These are phyloP conservation scores for Pristionchus mayeri DNA, from an alignment of 2,888 invertebrate species.

Conservation along the genomic window DNA sequence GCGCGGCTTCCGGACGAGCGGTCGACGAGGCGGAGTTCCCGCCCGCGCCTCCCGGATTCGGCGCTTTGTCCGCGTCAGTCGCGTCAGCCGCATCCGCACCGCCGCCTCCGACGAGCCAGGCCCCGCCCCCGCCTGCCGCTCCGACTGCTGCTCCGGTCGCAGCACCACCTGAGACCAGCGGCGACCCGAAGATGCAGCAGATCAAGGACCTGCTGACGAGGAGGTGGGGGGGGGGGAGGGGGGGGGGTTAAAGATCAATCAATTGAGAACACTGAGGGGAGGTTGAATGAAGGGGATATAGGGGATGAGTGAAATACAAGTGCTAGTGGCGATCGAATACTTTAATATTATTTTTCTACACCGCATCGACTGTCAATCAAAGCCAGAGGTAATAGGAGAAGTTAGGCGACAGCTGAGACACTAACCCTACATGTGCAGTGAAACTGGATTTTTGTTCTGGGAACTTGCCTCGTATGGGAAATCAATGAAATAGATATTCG, in stretches of 20 bases:
- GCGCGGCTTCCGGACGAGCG: slow-evolving; percentile 50
- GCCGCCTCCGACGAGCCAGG: neutral
- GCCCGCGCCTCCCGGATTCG: slow-evolving; percentile 53
- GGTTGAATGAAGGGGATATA: neutral
- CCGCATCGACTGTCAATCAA: too few species aligned
- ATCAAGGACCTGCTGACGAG: slow-evolving; percentile 31
- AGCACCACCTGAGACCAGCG: neutral
- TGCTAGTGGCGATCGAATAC: too few species aligned
- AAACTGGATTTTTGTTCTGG: too few species aligned
- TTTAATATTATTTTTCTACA: too few species aligned
- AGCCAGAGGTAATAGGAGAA: too few species aligned
- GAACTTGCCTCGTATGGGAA: too few species aligned
- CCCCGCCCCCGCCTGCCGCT: neutral
- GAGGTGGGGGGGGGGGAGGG: slow-evolving; percentile 56
- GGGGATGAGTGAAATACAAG: neutral
- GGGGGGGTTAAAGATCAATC: neutral
- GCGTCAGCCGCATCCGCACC: neutral
- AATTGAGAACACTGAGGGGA: neutral
- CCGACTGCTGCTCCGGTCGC: neutral
- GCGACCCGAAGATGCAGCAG: neutral
- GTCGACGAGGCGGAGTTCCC: slow-evolving; percentile 61
- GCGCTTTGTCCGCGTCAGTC: neutral
- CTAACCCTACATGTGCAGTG: too few species aligned
- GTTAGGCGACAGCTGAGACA: too few species aligned
- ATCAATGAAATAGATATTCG: too few species aligned